A percentile compares a stretch with the other conserved stretches of the same genome.
phyloP scores from a whole-genome alignment of 2,797 vertebrate species.

The Micropoecilia bifurca region DNA sequence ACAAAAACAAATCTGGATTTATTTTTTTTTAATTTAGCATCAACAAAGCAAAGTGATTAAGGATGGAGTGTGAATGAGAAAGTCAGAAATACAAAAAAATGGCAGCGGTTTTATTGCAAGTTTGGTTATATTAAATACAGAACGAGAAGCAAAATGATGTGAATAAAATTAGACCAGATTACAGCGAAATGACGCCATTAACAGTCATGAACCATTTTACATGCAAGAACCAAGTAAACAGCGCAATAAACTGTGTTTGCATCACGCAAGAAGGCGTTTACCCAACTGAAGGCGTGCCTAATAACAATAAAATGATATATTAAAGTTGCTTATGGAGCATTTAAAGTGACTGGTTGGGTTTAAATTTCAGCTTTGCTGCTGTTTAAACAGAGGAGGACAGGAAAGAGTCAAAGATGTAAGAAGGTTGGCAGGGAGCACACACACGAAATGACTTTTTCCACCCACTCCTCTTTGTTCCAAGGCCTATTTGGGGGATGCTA shows the following conservation, averaged over 20 bases:
- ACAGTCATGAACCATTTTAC: neutral
- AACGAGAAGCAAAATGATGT: neutral
- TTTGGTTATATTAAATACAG: neutral
- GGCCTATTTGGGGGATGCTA: neutral
- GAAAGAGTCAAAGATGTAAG: neutral
- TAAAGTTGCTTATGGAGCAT: neutral
- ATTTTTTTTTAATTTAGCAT: neutral
- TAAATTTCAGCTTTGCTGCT: neutral
- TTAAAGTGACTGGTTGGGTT: neutral
- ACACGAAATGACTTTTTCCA: neutral
- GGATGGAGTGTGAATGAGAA: neutral
- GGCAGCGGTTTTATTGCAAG: too few species aligned
- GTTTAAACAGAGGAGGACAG: neutral
- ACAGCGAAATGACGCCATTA: neutral
- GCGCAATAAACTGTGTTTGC: neutral
- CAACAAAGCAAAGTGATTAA: neutral
- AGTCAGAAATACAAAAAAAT: neutral
- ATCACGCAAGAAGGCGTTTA: neutral
- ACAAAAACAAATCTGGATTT: neutral
- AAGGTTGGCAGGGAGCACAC: neutral
- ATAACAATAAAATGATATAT: neutral
- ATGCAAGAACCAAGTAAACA: neutral
- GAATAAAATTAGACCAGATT: neutral
- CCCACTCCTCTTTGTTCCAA: neutral
- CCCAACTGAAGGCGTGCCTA: neutral